Evolutionary conservation across 37 sponge, comb jelly and placozoan species (phyloP).

Genomic region (Crambe crambe): DNA sequence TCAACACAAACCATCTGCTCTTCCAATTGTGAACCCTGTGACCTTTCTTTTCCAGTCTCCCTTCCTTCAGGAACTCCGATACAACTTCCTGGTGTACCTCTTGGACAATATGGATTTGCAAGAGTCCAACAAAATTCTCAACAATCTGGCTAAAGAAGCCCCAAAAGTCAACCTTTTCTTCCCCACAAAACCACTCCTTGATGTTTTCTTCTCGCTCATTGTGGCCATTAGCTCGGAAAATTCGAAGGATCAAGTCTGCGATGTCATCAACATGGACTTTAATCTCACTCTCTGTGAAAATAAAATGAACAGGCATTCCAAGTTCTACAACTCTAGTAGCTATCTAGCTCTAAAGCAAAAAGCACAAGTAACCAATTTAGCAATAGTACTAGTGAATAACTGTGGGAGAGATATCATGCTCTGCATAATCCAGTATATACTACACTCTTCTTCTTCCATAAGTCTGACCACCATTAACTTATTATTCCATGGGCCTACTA

Average conservation of each 20-base stretch:
- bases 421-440: too few relatives aligned
- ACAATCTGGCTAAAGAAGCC: slow-evolving; percentile 26
- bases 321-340: too few relatives aligned
- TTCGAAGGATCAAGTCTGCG: slow-evolving; percentile 24
- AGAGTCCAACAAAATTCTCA: slow-evolving; percentile 10
- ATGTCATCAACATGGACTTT: slow-evolving; percentile 50
- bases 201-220: slow-evolving; percentile 16
- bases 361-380: too few relatives aligned
- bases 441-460: too few relatives aligned
- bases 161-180: slow-evolving; percentile 34
- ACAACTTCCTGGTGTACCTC: background rate
- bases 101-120: slow-evolving; percentile 11
- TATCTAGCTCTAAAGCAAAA: background rate
- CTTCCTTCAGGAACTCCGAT: slow-evolving; percentile 37
- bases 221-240: slow-evolving; percentile 31
- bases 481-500: too few relatives aligned
- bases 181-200: slow-evolving; percentile 49
- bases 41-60: slow-evolving; percentile 66
- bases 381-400: too few relatives aligned
- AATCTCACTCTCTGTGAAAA: slow-evolving; percentile 3
- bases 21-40: slow-evolving; percentile 69
- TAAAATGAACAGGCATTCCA: background rate
- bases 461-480: too few relatives aligned
- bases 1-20: slow-evolving; percentile 57
- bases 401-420: too few relatives aligned